Evolutionary conservation across 2,797 vertebrate genomes (phyloP), one percentile per base, ranked within the genome.

Genomic region (Sparus aurata): DNA sequence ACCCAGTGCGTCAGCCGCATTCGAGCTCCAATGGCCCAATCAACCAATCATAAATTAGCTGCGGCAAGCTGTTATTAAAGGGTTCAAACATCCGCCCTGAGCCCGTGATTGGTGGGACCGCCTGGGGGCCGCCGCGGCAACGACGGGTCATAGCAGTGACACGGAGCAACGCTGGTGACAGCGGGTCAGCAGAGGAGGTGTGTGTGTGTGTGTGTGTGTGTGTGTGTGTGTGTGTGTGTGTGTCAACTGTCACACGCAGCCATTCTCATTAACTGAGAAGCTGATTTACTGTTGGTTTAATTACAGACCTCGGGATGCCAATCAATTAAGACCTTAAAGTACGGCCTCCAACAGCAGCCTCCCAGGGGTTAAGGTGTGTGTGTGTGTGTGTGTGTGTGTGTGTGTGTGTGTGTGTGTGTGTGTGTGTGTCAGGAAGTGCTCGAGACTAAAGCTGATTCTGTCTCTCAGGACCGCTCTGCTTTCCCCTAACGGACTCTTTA

Each of bases 231-330:
- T 68, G 60, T 61, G 64, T 53, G 70, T 75, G 86, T 15, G 45
- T 52, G 12, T 66, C 53, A 84, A 69, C 80, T 86, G 90, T 92
- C 94, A 93, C 89, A 67, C 83, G 84, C 89, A 80, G 76, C 80
- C 71, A 4, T 72, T 91, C 92, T 93, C 91, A 94, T 95, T 94
- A 95, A 92, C 87, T 68, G 69, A 57, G 73, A 68, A 22, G 63
- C 54, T 93, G 93, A 95, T 95, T 94, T 95, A 95, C 90, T 82
- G 69, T 63, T 72, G 79, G 77, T 85, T 71, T 94, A 93, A 95
- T 93, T 91, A 90, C 84, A 92, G 79, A 82, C 80, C 82, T 65
- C 69, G 65, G 65, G 63, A 85, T 65, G 69, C 62, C 81, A 70
- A 88, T 91, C 88, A 88, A 89, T 92, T 90, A 86, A 72, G 54